These are phyloP conservation scores for Coenobita brevimanus DNA, from an alignment of 1,140 invertebrate species.

Conservation along the genomic window DNA sequence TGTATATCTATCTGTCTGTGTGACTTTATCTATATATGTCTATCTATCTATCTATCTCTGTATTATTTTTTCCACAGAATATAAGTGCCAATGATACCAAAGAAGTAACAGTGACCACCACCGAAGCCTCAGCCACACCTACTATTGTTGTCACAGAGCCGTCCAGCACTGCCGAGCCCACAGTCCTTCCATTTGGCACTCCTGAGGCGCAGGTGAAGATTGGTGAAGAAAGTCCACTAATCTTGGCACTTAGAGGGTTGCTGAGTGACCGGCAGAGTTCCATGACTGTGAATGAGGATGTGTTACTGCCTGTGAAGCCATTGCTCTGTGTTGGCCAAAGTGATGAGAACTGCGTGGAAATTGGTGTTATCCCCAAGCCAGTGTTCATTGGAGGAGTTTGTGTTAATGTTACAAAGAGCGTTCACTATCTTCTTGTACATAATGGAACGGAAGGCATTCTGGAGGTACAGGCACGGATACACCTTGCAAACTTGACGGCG, in stretches of 20 bases:
- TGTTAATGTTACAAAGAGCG: not conserved
- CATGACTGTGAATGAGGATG: not conserved
- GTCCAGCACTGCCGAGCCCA: not conserved
- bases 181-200: not conserved
- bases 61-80: not conserved
- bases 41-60: too few relatives aligned
- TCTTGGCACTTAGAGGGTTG: too few relatives aligned
- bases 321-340: not conserved
- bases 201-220: too few relatives aligned
- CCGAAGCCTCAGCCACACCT: not conserved
- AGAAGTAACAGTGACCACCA: not conserved
- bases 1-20: too few relatives aligned
- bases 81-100: not conserved
- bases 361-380: slow-evolving; percentile 9
- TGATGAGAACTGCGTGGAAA: slow-evolving; percentile 14
- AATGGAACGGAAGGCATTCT: slow-evolving; percentile 43
- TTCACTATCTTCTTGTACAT: slow-evolving; percentile 35
- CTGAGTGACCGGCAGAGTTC: not conserved
- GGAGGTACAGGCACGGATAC: slow-evolving; percentile 24
- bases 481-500: not conserved
- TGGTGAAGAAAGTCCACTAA: too few relatives aligned
- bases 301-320: not conserved
- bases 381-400: slow-evolving; percentile 12
- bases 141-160: not conserved
- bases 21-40: too few relatives aligned